phyloP scores from a whole-genome alignment of 2,113 vertebrate genomes.

The Orientallactaga bullata region DNA sequence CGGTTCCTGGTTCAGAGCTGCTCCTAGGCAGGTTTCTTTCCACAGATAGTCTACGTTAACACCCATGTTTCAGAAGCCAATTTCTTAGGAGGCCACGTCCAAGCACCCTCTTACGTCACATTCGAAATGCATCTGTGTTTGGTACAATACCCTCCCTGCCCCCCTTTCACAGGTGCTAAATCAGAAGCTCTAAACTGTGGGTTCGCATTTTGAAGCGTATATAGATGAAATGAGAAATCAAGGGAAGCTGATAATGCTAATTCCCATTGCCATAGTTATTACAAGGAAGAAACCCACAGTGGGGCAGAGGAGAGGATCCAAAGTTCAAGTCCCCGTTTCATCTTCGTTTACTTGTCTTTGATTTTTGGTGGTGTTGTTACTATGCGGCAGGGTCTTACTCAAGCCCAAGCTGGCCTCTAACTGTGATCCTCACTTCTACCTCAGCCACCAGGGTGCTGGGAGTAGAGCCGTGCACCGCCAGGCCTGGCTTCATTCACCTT shows the following conservation, averaged over 20 bases:
- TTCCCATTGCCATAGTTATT: background rate
- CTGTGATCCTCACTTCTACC: too few species aligned
- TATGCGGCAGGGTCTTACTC: too few species aligned
- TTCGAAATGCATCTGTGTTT: background rate
- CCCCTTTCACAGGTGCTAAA: background rate
- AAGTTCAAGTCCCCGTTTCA: background rate
- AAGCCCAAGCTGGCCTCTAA: too few species aligned
- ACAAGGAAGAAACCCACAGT: background rate
- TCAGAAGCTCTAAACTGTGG: background rate
- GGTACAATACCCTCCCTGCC: background rate
- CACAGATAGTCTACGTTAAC: background rate
- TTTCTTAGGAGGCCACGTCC: background rate
- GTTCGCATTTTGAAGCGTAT: background rate
- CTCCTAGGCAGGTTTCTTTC: slow-evolving; percentile 46
- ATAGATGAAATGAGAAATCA: background rate
- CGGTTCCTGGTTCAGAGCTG: slow-evolving; percentile 11
- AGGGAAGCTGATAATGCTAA: background rate
- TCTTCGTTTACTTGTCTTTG: background rate
- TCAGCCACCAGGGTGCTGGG: too few species aligned
- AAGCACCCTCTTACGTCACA: background rate
- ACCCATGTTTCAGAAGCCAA: background rate
- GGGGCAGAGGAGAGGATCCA: background rate
- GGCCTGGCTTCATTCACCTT: background rate
- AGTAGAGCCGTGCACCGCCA: too few species aligned
- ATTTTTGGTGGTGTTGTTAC: too few species aligned